Conservation (phyloP, 2,113 vertebrate species). For the Merops nubicus region DNA sequence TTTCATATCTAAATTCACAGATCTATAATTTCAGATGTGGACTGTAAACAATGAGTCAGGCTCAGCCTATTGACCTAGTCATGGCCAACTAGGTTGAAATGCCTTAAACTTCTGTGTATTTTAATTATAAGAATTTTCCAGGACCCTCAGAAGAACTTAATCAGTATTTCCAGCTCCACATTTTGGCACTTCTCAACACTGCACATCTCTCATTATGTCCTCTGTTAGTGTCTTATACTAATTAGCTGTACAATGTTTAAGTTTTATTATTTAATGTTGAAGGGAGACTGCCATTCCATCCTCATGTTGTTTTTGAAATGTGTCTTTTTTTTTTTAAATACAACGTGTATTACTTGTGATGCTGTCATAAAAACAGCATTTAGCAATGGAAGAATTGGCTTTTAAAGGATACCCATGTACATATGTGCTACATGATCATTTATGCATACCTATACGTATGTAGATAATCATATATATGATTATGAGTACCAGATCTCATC, state of each 20-base stretch:
- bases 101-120: not conserved
- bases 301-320: not conserved
- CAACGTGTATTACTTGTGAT: not conserved
- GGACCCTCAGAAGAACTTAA: not conserved
- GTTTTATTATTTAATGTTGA: not conserved
- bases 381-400: not conserved
- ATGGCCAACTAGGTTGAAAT: not conserved
- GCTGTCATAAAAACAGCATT: not conserved
- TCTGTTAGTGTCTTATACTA: not conserved
- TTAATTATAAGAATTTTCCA: conserved; percentile 12
- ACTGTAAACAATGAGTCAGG: not conserved
- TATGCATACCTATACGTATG: not conserved
- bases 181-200: not conserved
- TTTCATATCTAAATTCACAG: not conserved
- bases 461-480: not conserved
- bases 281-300: not conserved
- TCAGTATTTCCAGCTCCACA: not conserved
- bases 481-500: not conserved
- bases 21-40: not conserved
- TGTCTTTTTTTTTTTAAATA: not conserved
- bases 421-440: not conserved
- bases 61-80: not conserved
- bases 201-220: not conserved
- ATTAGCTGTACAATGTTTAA: not conserved
- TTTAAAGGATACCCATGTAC: not conserved